Evolutionary conservation across 2,113 vertebrate species (phyloP).

Genomic region (Acrocephalus arundinaceus): DNA sequence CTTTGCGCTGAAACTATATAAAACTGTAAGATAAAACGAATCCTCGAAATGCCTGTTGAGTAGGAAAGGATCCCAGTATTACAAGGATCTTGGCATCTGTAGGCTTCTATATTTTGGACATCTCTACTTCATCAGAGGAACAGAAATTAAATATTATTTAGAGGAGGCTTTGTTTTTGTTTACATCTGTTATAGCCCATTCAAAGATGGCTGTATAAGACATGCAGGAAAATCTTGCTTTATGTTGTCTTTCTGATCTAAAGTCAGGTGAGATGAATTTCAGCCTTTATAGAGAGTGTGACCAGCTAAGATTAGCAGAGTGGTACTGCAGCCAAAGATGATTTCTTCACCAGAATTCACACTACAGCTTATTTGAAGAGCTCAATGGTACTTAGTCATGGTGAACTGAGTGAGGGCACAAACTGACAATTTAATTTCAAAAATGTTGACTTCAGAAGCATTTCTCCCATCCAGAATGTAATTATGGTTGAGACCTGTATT

Average conservation of each 20-base stretch:
- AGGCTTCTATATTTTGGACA: not conserved
- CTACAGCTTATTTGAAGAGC: not conserved
- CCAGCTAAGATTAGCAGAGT: not conserved
- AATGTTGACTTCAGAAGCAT: not conserved
- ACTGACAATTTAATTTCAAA: not conserved
- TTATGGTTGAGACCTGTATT: not conserved
- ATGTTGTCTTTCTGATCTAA: not conserved
- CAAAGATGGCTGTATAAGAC: not conserved
- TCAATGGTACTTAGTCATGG: not conserved
- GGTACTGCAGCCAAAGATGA: not conserved
- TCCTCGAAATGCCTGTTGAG: not conserved
- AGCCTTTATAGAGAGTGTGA: not conserved
- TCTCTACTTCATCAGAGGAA: not conserved
- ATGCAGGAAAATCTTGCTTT: not conserved
- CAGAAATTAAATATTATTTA: not conserved
- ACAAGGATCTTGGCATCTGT: not conserved
- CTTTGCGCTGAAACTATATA: not conserved
- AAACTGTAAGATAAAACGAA: not conserved
- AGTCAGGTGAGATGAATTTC: not conserved
- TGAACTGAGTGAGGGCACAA: not conserved
- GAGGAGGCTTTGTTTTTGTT: not conserved
- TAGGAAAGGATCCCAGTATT: not conserved
- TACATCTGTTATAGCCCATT: not conserved
- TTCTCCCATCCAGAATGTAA: not conserved
- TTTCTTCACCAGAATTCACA: not conserved